Base-by-base conservation (phyloP, 2,113 vertebrate species). In the Astur gentilis region DNA sequence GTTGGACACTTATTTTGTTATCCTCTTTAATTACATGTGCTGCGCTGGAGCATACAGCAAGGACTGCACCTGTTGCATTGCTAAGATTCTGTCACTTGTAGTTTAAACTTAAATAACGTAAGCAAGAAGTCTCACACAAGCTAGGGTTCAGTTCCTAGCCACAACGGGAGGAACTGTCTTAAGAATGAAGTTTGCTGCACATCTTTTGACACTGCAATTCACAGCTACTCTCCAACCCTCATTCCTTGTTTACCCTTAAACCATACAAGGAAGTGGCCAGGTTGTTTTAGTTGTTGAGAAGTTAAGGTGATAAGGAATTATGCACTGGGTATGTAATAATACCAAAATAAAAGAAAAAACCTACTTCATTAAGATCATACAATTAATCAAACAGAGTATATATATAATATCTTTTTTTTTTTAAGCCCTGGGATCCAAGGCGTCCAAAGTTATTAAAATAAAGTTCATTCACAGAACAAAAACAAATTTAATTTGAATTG, bases 381-480 rank as follows among this genome's bases (percentile, higher is more conserved):
- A 98, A 98, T 98, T 98, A 98, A 98, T 98, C 98, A 98, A 98
- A 98, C 98, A 98, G 98, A 98, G 98, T 98, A 98, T 98, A 98
- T 98, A 98, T 98, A 98, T 98, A 98, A 98, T 98, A 98, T 98
- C 96, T 98, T 98, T 98, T 98, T 98, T 97, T 97, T 50, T 98
- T 98, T 98, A 98, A 98, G 98, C 98, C 98, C 98, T 98, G 98
- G 98, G 97, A 98, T 98, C 98, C 98, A 98, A 98, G 98, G 98
- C 98, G 97, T 98, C 98, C 97, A 94, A 98, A 98, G 98, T 98
- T 98, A 98, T 98, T 98, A 98, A 98, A 98, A 98, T 98, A 98
- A 98, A 98, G 98, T 98, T 98, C 98, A 99, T 99, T 98, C 98
- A 99, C 98, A 99, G 98, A 99, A 98, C 98, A 98, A 98, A 98